Evolutionary conservation across 2,888 invertebrate genomes (phyloP), one percentile per base, ranked within the genome.

Genomic region (Microplitis manilae): DNA sequence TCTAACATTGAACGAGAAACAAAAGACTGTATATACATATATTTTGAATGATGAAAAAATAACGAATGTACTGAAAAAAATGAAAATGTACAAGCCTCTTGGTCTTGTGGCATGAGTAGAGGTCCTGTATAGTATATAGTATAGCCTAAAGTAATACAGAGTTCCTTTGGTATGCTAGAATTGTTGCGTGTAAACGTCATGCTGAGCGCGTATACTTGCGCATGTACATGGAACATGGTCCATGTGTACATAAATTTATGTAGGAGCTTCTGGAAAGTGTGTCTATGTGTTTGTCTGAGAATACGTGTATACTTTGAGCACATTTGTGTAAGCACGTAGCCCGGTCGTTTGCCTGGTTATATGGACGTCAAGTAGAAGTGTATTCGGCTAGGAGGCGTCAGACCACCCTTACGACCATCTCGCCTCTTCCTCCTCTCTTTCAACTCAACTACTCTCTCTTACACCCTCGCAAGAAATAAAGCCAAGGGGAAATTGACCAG

Each of bases 401-500:
- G 77, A 79, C 82, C 80, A 78, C 76, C 81, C 80, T 79, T 59
- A 76, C 75, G 30, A 72, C 78, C 79, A 72, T 76, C 76, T 72
- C 78, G 71, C 70, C 79, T 69, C 68, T 75, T 79, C 72, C 79
- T 76, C 73, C 69, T 70, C 70, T 71, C 41, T 71, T 65, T 76
- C 72, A 7, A 59, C 73, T 73, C 69, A 8, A 50, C 50, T 50
- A 74, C 76, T 76, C 67, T 73, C 79, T 75, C 72, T 78, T 85
- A 83, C 84, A 84, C 84, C 85, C 85, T 85, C 83, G 74, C 78
- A 80, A 81, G 82, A 84, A 78, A 82, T 83, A 81, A 86, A 85
- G 85, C 84, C 84, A 85, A 87, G 88, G 87, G 86, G 86, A 88
- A 87, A 88, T 88, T 88, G 88, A 88, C 88, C 88, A 84, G 84